phyloP scores from a whole-genome alignment of 2,797 vertebrate genomes.

The Diplodus sargus region DNA sequence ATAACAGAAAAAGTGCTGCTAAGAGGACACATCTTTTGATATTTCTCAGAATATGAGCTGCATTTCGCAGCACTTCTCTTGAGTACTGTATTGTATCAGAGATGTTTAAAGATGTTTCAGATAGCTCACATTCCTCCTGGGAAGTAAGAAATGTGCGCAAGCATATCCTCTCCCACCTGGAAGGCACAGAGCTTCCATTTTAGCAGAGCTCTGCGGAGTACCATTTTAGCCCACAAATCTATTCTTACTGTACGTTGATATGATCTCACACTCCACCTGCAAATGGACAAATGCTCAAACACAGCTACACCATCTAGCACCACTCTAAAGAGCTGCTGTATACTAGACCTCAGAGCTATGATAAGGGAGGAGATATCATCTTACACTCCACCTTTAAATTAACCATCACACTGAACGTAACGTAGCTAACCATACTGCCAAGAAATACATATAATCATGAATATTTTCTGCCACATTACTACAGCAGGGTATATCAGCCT shows the following conservation, averaged over 20 bases:
- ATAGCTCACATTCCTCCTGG: constrained; percentile 38
- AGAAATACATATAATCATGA: too few species aligned
- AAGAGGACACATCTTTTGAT: constrained; percentile 13
- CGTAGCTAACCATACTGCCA: constrained; percentile 7
- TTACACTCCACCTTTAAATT: neutral
- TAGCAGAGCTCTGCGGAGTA: constrained; percentile 13
- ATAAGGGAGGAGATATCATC: constrained; percentile 6
- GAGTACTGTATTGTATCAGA: constrained; percentile 21
- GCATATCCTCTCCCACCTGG: constrained; percentile 15
- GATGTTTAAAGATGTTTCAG: constrained; percentile 40
- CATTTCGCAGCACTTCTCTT: constrained; percentile 38
- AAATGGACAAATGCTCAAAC: constrained; percentile 35
- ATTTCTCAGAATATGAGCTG: constrained; percentile 22
- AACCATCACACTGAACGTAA: neutral
- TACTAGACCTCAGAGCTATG: constrained; percentile 2
- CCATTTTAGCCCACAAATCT: constrained; percentile 27
- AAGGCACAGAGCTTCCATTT: constrained; percentile 19
- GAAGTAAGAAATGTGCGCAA: constrained; percentile 20
- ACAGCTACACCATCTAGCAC: constrained; percentile 7
- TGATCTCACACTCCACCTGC: constrained; percentile 44
- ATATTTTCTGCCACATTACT: neutral
- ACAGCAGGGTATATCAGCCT: neutral
- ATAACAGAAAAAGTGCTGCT: neutral
- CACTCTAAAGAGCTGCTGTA: constrained; percentile 19
- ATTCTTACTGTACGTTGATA: constrained; percentile 30